A percentile compares a stretch with the other conserved stretches of the same genome.
These are phyloP conservation scores for Oenanthe oenanthe DNA, from an alignment of 2,113 vertebrate genomes.

Conservation along the genomic window DNA sequence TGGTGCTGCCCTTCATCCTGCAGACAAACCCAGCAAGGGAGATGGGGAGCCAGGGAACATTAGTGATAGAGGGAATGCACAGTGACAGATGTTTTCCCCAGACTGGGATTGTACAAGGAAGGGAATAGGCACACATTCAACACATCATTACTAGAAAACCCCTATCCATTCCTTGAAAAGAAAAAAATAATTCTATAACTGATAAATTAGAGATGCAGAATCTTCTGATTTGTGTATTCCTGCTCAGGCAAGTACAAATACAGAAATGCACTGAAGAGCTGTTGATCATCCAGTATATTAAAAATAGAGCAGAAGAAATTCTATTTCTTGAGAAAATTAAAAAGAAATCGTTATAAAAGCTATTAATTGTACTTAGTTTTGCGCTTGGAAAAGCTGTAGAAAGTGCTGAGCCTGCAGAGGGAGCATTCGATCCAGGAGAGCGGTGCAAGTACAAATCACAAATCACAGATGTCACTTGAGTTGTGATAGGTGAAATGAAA, in stretches of 20 bases:
- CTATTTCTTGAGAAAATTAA: not conserved
- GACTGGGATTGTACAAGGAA: not conserved
- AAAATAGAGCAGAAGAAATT: not conserved
- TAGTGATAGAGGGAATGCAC: not conserved
- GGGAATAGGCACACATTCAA: not conserved
- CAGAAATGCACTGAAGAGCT: not conserved
- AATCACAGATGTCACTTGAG: not conserved
- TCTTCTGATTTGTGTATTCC: not conserved
- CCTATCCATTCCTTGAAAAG: not conserved
- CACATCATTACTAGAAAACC: not conserved
- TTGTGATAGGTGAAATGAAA: not conserved
- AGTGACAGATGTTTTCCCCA: not conserved
- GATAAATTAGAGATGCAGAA: not conserved
- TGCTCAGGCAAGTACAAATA: not conserved
- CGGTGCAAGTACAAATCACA: not conserved
- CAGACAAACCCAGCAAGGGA: not conserved
- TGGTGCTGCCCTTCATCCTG: accelerated
- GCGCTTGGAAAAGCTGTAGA: not conserved
- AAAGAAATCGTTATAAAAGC: not conserved
- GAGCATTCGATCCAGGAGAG: constrained; percentile 60
- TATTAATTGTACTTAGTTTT: not conserved
- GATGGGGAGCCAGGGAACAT: not conserved
- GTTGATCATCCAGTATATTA: not conserved
- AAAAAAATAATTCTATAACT: not conserved
- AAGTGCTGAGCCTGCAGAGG: constrained; percentile 65